Conservation (phyloP, 2,888 invertebrate species). For the Anthophora plumipes region DNA sequence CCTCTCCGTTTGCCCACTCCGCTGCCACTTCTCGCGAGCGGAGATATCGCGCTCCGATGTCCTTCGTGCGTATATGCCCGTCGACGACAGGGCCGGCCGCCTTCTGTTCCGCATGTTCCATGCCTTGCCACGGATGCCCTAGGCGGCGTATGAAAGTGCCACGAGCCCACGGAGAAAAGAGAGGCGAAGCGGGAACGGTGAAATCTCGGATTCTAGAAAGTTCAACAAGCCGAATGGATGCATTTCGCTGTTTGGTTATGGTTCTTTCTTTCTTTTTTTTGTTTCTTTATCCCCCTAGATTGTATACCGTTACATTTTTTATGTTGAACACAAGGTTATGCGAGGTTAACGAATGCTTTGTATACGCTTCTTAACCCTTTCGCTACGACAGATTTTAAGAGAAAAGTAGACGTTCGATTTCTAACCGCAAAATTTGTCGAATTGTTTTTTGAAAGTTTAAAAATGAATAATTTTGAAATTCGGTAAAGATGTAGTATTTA, state of each 20-base stretch:
- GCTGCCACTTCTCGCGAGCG: background rate
- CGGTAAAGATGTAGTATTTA: too few relatives aligned
- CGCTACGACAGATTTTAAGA: too few relatives aligned
- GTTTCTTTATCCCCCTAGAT: too few relatives aligned
- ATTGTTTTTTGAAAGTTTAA: too few relatives aligned
- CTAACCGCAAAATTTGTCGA: too few relatives aligned
- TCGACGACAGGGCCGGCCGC: conserved; percentile 1
- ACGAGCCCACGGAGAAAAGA: conserved; percentile 1
- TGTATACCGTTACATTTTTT: too few relatives aligned
- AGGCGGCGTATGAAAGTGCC: conserved; percentile 35
- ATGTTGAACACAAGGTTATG: too few relatives aligned
- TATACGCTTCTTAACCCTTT: too few relatives aligned
- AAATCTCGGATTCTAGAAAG: conserved; percentile 47
- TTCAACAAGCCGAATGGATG: background rate
- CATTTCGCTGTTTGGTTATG: background rate
- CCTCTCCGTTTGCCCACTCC: too few relatives aligned
- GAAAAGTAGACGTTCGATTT: too few relatives aligned
- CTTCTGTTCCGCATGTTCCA: conserved; percentile 32
- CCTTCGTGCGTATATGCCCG: conserved; percentile 35
- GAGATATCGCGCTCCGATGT: conserved; percentile 20
- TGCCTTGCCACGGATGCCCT: background rate
- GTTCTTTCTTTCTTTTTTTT: background rate
- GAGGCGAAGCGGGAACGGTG: conserved; percentile 33
- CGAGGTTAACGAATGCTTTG: too few relatives aligned
- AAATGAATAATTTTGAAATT: too few relatives aligned